Conservation (phyloP, 2,888 invertebrate species). For the Villa cingulata region DNA sequence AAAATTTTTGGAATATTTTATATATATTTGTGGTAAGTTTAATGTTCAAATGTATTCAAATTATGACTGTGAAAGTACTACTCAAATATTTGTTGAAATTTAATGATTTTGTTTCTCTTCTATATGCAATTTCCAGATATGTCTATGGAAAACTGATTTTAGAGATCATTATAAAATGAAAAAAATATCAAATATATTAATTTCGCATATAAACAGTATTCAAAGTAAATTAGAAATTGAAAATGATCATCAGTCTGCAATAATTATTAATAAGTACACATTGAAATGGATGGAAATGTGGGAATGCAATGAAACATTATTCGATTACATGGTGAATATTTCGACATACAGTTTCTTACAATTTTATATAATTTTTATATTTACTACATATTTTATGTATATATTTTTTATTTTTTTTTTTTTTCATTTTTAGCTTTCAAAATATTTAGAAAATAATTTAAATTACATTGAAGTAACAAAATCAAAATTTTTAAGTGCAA, state of each 20-base stretch:
- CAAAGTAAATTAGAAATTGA: neutral
- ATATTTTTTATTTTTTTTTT: neutral
- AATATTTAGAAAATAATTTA: constrained; percentile 1
- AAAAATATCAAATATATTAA: neutral
- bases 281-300: neutral
- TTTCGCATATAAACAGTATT: neutral
- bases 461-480: neutral
- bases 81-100: neutral
- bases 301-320: neutral
- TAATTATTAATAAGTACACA: neutral
- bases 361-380: too few species aligned
- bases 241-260: neutral
- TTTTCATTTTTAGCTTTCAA: constrained; percentile 2
- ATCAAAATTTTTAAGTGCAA: neutral
- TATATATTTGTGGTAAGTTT: constrained; percentile 1
- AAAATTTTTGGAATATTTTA: neutral
- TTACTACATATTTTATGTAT: too few species aligned
- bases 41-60: neutral
- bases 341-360: too few species aligned
- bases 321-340: neutral
- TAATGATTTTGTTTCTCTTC: neutral
- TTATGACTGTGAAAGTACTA: too few species aligned
- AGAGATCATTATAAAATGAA: neutral
- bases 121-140: neutral
- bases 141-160: neutral